Conservation (phyloP, 64 coral and sea anemone species). For the Stichodactyla mertensii region DNA sequence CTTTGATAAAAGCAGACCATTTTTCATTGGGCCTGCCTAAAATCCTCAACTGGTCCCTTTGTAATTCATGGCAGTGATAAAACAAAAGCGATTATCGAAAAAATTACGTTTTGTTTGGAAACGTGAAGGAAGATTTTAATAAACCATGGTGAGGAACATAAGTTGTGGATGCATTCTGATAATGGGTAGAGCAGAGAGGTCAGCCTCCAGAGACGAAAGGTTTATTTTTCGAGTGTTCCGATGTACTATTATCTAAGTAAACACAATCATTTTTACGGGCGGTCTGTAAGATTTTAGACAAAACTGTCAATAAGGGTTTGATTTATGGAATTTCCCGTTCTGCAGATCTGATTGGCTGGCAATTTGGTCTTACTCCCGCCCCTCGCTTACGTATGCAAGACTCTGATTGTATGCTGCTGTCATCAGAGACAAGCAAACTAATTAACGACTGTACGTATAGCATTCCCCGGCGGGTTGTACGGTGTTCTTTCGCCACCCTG, state of each 20-base stretch:
- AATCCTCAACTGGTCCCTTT: background rate
- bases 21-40: constrained; percentile 3
- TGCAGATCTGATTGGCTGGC: background rate
- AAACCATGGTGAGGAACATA: background rate
- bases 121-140: constrained; percentile 23
- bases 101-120: constrained; percentile 18
- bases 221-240: background rate
- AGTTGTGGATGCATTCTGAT: background rate
- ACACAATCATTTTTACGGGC: background rate
- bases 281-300: background rate
- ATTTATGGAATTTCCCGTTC: background rate
- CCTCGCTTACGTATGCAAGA: constrained; percentile 13
- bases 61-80: background rate
- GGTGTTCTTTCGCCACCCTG: constrained; percentile 18
- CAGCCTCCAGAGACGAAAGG: background rate
- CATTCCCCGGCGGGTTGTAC: constrained; percentile 22
- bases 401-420: constrained; percentile 13
- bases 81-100: constrained; percentile 28
- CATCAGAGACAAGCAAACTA: constrained; percentile 23
- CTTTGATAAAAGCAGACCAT: background rate
- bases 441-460: constrained; percentile 23
- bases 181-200: constrained; percentile 10
- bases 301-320: background rate
- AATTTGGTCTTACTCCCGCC: background rate
- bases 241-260: constrained; percentile 18